These are phyloP conservation scores for Dolichotis patagonum DNA, from an alignment of 2,113 vertebrate species.

Conservation along the genomic window DNA sequence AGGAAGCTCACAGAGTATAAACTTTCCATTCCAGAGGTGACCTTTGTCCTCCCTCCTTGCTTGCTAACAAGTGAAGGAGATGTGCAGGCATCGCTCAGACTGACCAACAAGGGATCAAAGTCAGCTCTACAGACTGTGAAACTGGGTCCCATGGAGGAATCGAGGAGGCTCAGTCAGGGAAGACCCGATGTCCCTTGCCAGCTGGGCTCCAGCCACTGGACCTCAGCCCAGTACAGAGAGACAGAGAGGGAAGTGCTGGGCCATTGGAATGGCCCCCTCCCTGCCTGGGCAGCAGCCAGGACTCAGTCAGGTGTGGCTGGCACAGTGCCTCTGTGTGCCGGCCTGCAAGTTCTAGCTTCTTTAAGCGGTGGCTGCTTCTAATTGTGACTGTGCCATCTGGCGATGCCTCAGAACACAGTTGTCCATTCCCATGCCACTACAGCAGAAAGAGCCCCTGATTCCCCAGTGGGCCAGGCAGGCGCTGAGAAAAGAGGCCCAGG, in stretches of 20 bases:
- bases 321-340: accelerated
- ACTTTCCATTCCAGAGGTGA: not conserved
- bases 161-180: not conserved
- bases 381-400: not conserved
- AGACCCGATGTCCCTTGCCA: not conserved
- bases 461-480: not conserved
- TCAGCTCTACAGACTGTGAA: not conserved
- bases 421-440: no score
- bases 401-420: not conserved
- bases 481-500: not conserved
- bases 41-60: accelerated
- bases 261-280: not conserved
- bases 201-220: not conserved
- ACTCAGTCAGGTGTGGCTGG: not conserved
- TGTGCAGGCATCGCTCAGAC: not conserved
- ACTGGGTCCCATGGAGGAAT: not conserved
- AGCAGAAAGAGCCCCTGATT: not conserved
- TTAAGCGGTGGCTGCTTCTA: not conserved
- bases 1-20: not conserved
- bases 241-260: not conserved
- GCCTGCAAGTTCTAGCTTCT: not conserved
- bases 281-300: not conserved
- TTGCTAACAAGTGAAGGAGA: not conserved
- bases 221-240: not conserved
- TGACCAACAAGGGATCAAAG: not conserved